Evolutionary conservation across 2,797 vertebrate species (phyloP).

Genomic region (Tadarida brasiliensis): DNA sequence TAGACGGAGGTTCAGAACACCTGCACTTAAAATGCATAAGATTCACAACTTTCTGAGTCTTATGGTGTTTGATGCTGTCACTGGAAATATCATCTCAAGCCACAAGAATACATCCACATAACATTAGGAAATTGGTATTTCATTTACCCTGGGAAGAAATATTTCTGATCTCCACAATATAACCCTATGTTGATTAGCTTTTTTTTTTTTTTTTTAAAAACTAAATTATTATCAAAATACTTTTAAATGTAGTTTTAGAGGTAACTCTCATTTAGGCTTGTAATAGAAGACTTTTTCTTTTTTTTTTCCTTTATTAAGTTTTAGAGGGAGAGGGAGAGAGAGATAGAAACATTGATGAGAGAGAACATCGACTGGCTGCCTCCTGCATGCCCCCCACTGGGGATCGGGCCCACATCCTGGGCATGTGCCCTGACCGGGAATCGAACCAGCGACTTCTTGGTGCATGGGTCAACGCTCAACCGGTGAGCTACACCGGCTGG

Average conservation of each 20-base stretch:
- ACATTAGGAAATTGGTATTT: neutral
- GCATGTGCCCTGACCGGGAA: too few relatives aligned
- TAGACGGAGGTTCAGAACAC: neutral
- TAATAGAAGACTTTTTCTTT: neutral
- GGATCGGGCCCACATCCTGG: too few relatives aligned
- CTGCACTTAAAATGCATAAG: neutral
- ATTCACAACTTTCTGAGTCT: slow-evolving; percentile 6
- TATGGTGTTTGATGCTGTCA: neutral
- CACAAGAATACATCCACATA: neutral
- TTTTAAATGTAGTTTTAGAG: slow-evolving; percentile 12
- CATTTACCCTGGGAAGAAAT: neutral
- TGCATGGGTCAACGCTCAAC: too few relatives aligned
- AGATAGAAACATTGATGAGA: too few relatives aligned
- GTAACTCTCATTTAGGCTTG: neutral
- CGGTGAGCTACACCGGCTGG: too few relatives aligned
- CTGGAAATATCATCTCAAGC: slow-evolving; percentile 25
- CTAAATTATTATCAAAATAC: slow-evolving; percentile 13
- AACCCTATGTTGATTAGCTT: neutral
- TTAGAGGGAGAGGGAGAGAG: too few relatives aligned
- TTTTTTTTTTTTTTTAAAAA: neutral
- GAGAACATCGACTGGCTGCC: too few relatives aligned
- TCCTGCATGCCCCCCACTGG: too few relatives aligned
- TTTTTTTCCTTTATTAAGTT: too few relatives aligned
- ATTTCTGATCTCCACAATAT: neutral
- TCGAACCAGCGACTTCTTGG: too few relatives aligned